These are phyloP conservation scores for Malachius bipustulatus DNA, from an alignment of 2,888 invertebrate species.

Conservation along the genomic window DNA sequence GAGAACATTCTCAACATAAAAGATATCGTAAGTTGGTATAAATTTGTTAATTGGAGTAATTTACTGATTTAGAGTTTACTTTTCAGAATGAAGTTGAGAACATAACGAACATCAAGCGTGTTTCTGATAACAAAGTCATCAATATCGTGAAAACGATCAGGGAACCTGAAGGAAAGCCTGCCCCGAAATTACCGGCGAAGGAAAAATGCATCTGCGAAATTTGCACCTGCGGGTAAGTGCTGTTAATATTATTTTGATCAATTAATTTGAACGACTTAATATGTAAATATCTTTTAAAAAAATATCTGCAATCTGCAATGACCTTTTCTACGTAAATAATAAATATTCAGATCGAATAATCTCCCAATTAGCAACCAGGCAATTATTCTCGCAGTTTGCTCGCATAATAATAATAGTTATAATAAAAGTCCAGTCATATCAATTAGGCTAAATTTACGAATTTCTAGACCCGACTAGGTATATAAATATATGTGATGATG, in stretches of 20 bases:
- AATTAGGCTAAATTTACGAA: too few species aligned
- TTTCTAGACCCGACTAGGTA: too few species aligned
- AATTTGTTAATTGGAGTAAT: neutral
- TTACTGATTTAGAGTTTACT: conserved; percentile 7
- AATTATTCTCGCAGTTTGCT: too few species aligned
- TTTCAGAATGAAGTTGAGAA: conserved; percentile 36
- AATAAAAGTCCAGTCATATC: too few species aligned
- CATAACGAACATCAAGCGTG: conserved; percentile 33
- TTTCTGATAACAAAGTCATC: conserved; percentile 43
- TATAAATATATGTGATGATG: too few species aligned
- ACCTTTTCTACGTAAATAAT: too few species aligned
- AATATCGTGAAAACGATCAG: conserved; percentile 37
- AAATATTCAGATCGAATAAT: too few species aligned
- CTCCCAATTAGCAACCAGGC: too few species aligned
- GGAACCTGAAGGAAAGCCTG: conserved; percentile 31
- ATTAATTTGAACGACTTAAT: too few species aligned
- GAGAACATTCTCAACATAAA: conserved; percentile 49
- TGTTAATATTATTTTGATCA: conserved; percentile 5
- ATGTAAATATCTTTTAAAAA: conserved; percentile 1
- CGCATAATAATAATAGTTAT: too few species aligned
- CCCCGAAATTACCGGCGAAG: conserved; percentile 41
- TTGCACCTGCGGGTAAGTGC: conserved; percentile 80
- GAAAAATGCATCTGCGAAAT: conserved; percentile 85
- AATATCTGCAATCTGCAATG: conserved; percentile 6
- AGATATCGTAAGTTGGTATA: conserved; percentile 39